These are phyloP conservation scores for Lagodon rhomboides DNA, from an alignment of 2,797 vertebrate species.

Conservation along the genomic window DNA sequence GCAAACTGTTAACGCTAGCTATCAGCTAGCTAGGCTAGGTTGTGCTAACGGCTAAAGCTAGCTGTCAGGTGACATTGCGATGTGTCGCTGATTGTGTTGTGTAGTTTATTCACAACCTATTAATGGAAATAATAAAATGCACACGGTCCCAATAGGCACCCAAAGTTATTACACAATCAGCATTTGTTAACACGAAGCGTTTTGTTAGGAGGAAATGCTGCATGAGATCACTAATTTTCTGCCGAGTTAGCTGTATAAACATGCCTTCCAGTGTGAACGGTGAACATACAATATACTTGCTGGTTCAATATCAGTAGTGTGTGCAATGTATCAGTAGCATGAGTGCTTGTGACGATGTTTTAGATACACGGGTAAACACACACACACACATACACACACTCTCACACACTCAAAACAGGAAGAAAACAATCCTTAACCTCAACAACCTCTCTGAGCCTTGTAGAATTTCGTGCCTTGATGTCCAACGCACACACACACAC, in stretches of 20 bases:
- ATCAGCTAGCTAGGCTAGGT: not conserved
- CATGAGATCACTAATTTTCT: not conserved
- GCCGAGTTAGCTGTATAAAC: not conserved
- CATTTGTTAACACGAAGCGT: not conserved
- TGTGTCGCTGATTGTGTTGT: not conserved
- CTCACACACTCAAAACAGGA: not conserved
- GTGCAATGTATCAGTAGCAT: not conserved
- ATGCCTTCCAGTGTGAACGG: not conserved
- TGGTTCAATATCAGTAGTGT: not conserved
- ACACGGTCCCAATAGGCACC: no score
- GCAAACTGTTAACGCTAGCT: not conserved
- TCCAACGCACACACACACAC: fast-evolving
- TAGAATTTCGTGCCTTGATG: conserved; percentile 26
- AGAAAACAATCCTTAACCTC: conserved; percentile 34
- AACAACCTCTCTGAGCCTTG: conserved; percentile 9
- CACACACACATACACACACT: no score
- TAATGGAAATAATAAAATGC: no score
- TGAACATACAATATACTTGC: not conserved
- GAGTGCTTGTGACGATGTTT: no score
- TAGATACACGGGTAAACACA: no score
- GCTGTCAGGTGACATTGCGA: conserved; percentile 46
- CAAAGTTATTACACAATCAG: no score
- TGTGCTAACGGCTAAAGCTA: conserved; percentile 53
- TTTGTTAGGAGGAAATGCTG: not conserved
- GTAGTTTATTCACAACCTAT: not conserved